Evolutionary conservation across 2,797 vertebrate species (phyloP), one percentile per base, ranked within the genome.

Genomic region (Rhynchotus rufescens): DNA sequence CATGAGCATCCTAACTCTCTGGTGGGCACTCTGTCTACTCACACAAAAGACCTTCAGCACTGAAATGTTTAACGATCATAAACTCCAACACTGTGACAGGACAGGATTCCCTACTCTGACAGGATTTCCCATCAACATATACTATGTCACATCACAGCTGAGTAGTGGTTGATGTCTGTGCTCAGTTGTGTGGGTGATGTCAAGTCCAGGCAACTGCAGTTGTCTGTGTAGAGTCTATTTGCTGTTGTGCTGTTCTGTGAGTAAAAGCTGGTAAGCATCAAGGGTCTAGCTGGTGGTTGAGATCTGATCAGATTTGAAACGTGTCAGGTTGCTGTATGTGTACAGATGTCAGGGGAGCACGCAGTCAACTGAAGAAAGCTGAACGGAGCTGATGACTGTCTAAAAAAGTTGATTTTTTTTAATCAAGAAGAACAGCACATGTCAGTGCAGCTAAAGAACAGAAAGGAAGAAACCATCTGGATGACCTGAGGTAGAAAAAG

Each of bases 341-440:
- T 62, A 80, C 6, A 60, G 73, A 94, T 71, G 42, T 78, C 80
- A 69, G 80, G 57, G 57, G 57, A 83, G 74, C 68, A 85, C 80
- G 73, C 10, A 74, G 68, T 60, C 68, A 95, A 80, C 60, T 73
- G 57, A 42, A 84, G 49, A 93, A 89, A 90, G 83, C 11, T 57
- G 92, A 88, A 64, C 56, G 86, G 61, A 96, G 89, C 13, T 84
- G 86, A 94, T 73, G 83, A 92, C 51, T 42, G 32, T 36, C 62
- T 73, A 89, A 65, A 93, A 95, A 94, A 89, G 32, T 40, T 83
- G 40, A 77, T 61, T 71, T 90, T 71, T 66, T 84, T 90, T 92
- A 89, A 92, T 86, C 72, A 82, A 82, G 83, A 88, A 92, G 67
- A 92, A 86, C 26, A 91, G 82, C 10, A 62, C 45, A 85, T 5